Percentiles rank a stretch among this genome's conserved stretches.
Conservation (phyloP, 2,113 vertebrate species). For the Melanerpes aurifrons region DNA sequence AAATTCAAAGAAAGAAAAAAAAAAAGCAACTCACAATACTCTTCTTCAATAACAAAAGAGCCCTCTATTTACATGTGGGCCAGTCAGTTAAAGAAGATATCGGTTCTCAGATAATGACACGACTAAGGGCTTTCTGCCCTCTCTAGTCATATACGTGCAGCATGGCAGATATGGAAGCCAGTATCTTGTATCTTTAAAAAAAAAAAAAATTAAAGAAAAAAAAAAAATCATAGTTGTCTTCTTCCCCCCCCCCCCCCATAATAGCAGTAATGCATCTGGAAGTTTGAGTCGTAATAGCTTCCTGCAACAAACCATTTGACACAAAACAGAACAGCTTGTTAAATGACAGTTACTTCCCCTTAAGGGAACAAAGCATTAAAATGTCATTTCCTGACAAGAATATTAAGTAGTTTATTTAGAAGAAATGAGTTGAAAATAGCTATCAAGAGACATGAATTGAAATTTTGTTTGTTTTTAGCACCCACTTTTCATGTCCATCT, state of each 20-base stretch:
- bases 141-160: slow-evolving; percentile 64
- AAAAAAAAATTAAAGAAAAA: not conserved
- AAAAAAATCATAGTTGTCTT: not conserved
- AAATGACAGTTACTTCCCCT: slow-evolving; percentile 73
- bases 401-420: slow-evolving; percentile 74
- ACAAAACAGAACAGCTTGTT: slow-evolving; percentile 72
- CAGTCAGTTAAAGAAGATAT: slow-evolving; percentile 66
- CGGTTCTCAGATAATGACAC: slow-evolving; percentile 21
- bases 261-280: slow-evolving; percentile 80
- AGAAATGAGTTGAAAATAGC: slow-evolving; percentile 78
- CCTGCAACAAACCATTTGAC: slow-evolving; percentile 78
- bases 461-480: slow-evolving; percentile 80
- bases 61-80: slow-evolving; percentile 73
- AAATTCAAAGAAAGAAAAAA: slow-evolving; percentile 47
- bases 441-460: slow-evolving; percentile 77
- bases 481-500: slow-evolving; percentile 77
- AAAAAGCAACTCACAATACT: slow-evolving; percentile 13
- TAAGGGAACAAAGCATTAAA: slow-evolving; percentile 75
- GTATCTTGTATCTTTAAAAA: slow-evolving; percentile 61
- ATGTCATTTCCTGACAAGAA: slow-evolving; percentile 75
- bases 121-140: slow-evolving; percentile 12
- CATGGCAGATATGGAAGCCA: slow-evolving; percentile 68
- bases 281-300: slow-evolving; percentile 80
- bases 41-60: slow-evolving; percentile 62
- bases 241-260: no score